Percentiles rank a stretch among this genome's conserved stretches.
These are phyloP conservation scores for Drosophila fulvimacula DNA, from an alignment of 2,888 invertebrate genomes.

Conservation along the genomic window DNA sequence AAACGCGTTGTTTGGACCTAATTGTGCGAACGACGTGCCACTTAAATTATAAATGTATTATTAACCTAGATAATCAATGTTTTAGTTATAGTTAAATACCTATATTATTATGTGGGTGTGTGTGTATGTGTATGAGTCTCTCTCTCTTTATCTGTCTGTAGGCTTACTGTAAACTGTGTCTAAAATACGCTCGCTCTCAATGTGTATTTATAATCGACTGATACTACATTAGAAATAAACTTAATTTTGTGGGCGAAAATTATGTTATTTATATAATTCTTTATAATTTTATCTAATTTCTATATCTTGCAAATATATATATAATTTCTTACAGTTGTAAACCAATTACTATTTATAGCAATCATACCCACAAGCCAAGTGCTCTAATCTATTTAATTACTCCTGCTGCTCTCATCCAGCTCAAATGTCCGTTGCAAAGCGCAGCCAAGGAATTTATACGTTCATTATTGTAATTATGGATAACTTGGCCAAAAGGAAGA, in stretches of 20 bases:
- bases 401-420: conserved; percentile 2
- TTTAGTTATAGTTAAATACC: conserved; percentile 13
- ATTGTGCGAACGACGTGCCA: background rate
- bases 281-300: too few species aligned
- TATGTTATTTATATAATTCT: too few species aligned
- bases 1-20: conserved; percentile 83
- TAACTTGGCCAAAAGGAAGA: conserved; percentile 9
- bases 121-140: background rate
- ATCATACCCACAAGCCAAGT: too few species aligned
- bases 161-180: conserved; percentile 17
- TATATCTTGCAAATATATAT: too few species aligned
- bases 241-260: conserved; percentile 39
- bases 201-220: conserved; percentile 9
- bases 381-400: conserved; percentile 11
- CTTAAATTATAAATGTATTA: conserved; percentile 32
- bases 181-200: conserved; percentile 10
- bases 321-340: too few species aligned
- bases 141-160: background rate
- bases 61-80: conserved; percentile 29
- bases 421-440: background rate
- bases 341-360: too few species aligned
- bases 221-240: conserved; percentile 42
- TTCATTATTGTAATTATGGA: conserved; percentile 23
- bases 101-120: background rate
- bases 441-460: background rate